Percentiles rank a stretch among this genome's conserved stretches.
phyloP scores from a whole-genome alignment of 2,888 invertebrate species.

The Drosophila borealis region DNA sequence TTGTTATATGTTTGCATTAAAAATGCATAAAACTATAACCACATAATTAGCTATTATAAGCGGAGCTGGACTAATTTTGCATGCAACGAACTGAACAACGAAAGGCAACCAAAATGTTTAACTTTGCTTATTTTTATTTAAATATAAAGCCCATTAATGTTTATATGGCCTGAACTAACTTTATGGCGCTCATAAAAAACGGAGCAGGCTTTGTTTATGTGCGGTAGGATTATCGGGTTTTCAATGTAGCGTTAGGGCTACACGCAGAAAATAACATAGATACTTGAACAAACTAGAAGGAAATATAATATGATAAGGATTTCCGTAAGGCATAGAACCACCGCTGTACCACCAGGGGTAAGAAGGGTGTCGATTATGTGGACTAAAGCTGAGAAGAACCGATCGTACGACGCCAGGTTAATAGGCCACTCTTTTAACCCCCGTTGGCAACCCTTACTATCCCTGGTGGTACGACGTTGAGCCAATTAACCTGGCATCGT shows the following conservation, averaged over 20 bases:
- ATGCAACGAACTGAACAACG: constrained; percentile 43
- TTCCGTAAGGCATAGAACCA: no score
- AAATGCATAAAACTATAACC: constrained; percentile 80
- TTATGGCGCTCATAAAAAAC: constrained; percentile 72
- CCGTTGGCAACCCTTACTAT: no score
- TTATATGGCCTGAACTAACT: constrained; percentile 70
- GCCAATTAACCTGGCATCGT: no score
- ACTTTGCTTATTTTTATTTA: constrained; percentile 76
- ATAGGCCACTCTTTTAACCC: no score
- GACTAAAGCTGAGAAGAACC: no score
- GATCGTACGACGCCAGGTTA: no score
- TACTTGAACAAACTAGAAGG: not conserved
- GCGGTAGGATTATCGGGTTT: constrained; percentile 2
- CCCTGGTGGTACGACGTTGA: no score
- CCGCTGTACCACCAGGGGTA: no score
- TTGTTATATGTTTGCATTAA: constrained; percentile 65
- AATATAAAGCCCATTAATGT: constrained; percentile 77
- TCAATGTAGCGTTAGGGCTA: not conserved
- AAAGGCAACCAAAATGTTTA: constrained; percentile 51
- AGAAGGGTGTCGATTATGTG: no score
- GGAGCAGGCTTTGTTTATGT: constrained; percentile 61
- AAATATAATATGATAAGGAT: not conserved
- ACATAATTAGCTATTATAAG: constrained; percentile 79
- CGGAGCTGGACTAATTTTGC: constrained; percentile 70
- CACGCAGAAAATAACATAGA: not conserved